Evolutionary conservation across 2,797 vertebrate species (phyloP).

Genomic region (Huso huso): DNA sequence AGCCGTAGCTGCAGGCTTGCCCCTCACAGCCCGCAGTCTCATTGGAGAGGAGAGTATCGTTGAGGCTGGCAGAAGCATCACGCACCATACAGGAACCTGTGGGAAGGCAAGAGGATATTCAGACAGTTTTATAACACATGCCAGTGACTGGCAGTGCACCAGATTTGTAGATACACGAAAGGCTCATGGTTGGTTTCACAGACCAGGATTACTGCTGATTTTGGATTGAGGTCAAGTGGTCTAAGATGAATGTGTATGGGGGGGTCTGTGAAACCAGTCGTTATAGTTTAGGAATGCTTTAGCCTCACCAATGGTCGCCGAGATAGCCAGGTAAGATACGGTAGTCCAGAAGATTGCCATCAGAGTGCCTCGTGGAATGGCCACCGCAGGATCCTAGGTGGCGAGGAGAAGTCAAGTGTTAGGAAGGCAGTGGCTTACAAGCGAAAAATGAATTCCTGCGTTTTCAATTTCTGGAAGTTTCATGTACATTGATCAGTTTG

Average conservation of each 20-base stretch:
- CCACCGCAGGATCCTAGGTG: slow-evolving; percentile 48
- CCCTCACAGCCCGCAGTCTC: slow-evolving; percentile 38
- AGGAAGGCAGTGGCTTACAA: no score
- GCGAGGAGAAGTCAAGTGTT: neutral
- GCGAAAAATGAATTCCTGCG: neutral
- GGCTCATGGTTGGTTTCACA: no score
- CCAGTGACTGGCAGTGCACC: no score
- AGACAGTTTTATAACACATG: no score
- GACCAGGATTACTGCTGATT: no score
- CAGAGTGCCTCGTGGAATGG: slow-evolving; percentile 60
- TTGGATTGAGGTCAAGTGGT: no score
- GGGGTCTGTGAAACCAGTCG: no score
- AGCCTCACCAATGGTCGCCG: slow-evolving; percentile 45
- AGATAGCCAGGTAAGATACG: slow-evolving; percentile 47
- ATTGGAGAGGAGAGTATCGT: slow-evolving; percentile 42
- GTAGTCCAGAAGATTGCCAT: slow-evolving; percentile 58
- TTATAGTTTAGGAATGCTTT: no score
- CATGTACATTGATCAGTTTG: no score
- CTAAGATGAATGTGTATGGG: no score
- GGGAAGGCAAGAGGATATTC: neutral
- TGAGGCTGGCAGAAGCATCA: slow-evolving; percentile 53
- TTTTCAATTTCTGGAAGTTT: no score
- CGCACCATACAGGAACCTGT: slow-evolving; percentile 50
- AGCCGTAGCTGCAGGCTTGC: slow-evolving; percentile 48
- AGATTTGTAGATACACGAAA: no score